Percentiles rank a stretch among this genome's conserved stretches.
phyloP scores from a whole-genome alignment of 2,797 vertebrate genomes.

The Coluber constrictor region DNA sequence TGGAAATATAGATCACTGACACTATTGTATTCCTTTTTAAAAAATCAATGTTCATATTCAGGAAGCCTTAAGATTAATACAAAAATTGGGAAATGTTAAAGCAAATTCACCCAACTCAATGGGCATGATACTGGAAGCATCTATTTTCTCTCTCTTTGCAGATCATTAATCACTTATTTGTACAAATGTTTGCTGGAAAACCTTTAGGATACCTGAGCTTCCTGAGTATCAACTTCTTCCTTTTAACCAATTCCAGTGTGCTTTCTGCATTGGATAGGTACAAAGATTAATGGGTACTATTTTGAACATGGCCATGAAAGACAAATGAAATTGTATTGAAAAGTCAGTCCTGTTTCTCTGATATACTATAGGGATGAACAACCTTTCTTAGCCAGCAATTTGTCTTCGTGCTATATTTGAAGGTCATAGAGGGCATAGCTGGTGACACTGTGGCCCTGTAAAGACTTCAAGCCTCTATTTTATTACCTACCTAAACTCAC shows the following conservation, averaged over 20 bases:
- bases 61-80: constrained; percentile 12
- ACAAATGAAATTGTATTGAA: not conserved
- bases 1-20: constrained; percentile 22
- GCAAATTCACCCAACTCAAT: not conserved
- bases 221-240: not conserved
- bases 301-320: not conserved
- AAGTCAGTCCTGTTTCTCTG: not conserved
- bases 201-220: not conserved
- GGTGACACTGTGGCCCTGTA: not conserved
- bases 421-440: not conserved
- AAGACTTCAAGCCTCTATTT: not conserved
- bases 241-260: not conserved
- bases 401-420: not conserved
- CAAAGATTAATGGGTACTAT: not conserved
- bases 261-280: not conserved
- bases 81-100: constrained; percentile 12
- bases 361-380: not conserved
- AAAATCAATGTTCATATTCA: constrained; percentile 21
- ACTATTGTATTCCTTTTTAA: not conserved
- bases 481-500: not conserved
- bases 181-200: not conserved
- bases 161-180: constrained; percentile 9
- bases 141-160: not conserved
- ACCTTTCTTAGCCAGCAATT: not conserved
- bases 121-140: not conserved